These are phyloP conservation scores for Abscondita cerata DNA, from an alignment of 2,888 invertebrate species.

Conservation along the genomic window DNA sequence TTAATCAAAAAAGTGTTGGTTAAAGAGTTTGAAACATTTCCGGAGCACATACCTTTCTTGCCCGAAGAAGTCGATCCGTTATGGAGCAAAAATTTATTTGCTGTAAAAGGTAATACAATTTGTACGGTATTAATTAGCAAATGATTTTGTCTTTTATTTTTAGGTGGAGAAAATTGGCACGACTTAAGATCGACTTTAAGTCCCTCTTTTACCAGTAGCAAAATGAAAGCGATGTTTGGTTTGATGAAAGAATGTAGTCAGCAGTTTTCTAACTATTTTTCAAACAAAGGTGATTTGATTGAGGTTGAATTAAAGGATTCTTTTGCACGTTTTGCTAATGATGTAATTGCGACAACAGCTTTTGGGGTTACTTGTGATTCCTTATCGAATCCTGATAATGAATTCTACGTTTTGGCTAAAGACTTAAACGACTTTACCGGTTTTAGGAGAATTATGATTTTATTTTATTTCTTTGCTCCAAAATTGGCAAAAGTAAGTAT, in stretches of 20 bases:
- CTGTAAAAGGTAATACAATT: too few species aligned
- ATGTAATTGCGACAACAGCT: too few species aligned
- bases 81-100: too few species aligned
- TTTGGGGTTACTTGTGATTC: conserved; percentile 7
- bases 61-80: conserved; percentile 12
- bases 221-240: conserved; percentile 11
- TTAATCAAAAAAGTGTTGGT: conserved; percentile 14
- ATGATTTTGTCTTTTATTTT: too few species aligned
- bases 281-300: background rate
- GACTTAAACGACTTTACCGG: background rate
- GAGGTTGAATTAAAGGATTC: background rate
- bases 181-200: conserved; percentile 1
- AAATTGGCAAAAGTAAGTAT: background rate
- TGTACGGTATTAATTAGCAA: too few species aligned
- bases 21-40: conserved; percentile 20
- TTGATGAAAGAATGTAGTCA: conserved; percentile 6
- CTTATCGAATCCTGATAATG: background rate
- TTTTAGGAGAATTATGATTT: background rate
- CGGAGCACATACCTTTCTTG: conserved; percentile 12
- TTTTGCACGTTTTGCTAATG: background rate
- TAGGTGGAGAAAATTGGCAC: conserved; percentile 8
- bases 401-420: conserved; percentile 1
- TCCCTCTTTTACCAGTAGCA: conserved; percentile 11
- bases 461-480: background rate
- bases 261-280: background rate